Base-by-base conservation (phyloP, 2,113 vertebrate genomes). In the Xenotilapia leptura region DNA sequence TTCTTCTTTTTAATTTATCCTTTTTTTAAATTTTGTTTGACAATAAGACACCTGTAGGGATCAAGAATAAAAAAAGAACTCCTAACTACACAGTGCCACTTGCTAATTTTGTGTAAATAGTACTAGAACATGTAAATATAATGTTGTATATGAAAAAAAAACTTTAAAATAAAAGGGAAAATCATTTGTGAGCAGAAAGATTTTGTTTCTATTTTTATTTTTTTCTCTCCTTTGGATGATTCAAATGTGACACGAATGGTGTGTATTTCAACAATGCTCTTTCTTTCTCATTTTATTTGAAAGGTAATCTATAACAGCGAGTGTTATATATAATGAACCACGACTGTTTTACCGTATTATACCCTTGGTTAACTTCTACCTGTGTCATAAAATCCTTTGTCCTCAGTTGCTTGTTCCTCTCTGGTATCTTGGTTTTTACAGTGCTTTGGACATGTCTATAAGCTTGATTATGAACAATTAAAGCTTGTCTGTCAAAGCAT, bases 81-180 rank as follows among this genome's bases (percentile, higher is more conserved):
- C 33, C 33, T 93, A 94, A 95, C 93, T 95, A 94, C 93, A 94
- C 94, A 95, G 95, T 96, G 95, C 95, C 95, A 96, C 95, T 96
- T 96, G 95, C 96, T 95, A 89, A 95, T 96, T 96, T 96, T 96
- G 92, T 97, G 96, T 96, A 97, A 96, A 97, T 96, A 95, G 94
- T 92, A 94, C 90, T 95, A 95, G 94, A 96, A 91, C 90, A 75
- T 97, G 96, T 97, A 96, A 95, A 97, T 97, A 97, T 92, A 95
- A 95, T 96, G 95, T 96, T 97, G 96, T 97, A 96, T 96, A 96
- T 97, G 95, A 96, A 96, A 95, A 96, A 96, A 96, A 95, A 96
- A 95, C 92, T 96, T 96, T 96, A 95, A 96, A 97, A 96, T 96
- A 96, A 96, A 96, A 96, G 91, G 92, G 94, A 95, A 94, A 95